These are phyloP conservation scores for Pomatostomus ruficeps DNA, from an alignment of 2,113 vertebrate species.

Conservation along the genomic window DNA sequence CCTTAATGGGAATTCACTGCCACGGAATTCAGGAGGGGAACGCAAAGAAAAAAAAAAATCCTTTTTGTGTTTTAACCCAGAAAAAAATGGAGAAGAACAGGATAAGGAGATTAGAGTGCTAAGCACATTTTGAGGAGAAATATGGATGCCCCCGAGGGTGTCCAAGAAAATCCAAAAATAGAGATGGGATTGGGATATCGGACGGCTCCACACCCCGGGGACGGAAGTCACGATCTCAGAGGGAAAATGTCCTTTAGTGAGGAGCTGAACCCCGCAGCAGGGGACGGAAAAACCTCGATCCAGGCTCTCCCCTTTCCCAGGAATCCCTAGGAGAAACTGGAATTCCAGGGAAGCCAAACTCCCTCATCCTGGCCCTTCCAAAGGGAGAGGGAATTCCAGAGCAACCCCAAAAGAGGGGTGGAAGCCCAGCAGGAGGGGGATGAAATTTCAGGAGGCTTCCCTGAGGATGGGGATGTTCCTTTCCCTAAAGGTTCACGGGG, in stretches of 20 bases:
- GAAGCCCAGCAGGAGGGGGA: fast-evolving
- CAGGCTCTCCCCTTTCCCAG: not conserved
- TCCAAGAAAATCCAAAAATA: not conserved
- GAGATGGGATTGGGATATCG: not conserved
- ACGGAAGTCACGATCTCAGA: fast-evolving
- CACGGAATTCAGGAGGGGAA: not conserved
- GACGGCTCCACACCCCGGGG: not conserved
- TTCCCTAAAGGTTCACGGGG: fast-evolving
- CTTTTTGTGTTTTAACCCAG: not conserved
- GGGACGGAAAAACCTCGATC: not conserved
- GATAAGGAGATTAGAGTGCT: not conserved
- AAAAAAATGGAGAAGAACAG: not conserved
- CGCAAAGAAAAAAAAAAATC: not conserved
- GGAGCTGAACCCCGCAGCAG: not conserved
- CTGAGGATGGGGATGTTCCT: no score
- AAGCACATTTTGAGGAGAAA: not conserved
- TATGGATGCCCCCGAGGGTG: not conserved
- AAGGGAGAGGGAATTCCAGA: not conserved
- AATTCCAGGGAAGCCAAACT: not conserved
- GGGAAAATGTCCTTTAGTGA: fast-evolving
- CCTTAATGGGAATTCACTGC: fast-evolving
- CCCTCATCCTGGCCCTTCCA: not conserved
- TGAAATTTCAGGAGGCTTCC: not conserved
- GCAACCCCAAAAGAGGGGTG: fast-evolving
- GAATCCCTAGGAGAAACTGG: not conserved